phyloP scores from a whole-genome alignment of 2,888 invertebrate genomes.

The Chrysolina haemoptera region DNA sequence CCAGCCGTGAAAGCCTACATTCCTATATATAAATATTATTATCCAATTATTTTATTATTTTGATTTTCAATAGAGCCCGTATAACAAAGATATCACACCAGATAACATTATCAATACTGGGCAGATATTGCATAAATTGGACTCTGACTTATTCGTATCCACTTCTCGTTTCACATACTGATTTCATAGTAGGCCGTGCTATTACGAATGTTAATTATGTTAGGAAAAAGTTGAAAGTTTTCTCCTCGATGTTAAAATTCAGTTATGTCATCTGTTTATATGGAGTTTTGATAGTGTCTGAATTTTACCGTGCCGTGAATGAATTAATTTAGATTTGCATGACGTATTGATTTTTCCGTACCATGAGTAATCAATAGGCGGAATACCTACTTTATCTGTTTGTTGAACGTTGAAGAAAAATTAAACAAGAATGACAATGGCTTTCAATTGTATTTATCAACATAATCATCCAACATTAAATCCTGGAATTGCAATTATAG shows the following conservation, averaged over 20 bases:
- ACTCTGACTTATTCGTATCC: constrained; percentile 6
- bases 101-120: neutral
- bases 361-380: neutral
- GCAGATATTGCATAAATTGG: neutral
- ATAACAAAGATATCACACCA: neutral
- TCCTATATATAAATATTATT: neutral
- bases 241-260: constrained; percentile 13
- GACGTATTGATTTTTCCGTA: constrained; percentile 3
- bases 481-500: no score
- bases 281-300: constrained; percentile 8
- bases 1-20: no score
- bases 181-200: constrained; percentile 10
- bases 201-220: constrained; percentile 13
- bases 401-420: neutral
- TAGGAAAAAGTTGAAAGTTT: constrained; percentile 20
- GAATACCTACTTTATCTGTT: constrained; percentile 1
- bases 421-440: neutral
- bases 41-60: neutral
- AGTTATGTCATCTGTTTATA: constrained; percentile 8
- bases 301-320: constrained; percentile 3
- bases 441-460: neutral
- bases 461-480: no score
- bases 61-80: neutral
- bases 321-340: constrained; percentile 8
- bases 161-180: constrained; percentile 11